Evolutionary conservation across 2,888 invertebrate species (phyloP).

Genomic region (Andrena praecox): DNA sequence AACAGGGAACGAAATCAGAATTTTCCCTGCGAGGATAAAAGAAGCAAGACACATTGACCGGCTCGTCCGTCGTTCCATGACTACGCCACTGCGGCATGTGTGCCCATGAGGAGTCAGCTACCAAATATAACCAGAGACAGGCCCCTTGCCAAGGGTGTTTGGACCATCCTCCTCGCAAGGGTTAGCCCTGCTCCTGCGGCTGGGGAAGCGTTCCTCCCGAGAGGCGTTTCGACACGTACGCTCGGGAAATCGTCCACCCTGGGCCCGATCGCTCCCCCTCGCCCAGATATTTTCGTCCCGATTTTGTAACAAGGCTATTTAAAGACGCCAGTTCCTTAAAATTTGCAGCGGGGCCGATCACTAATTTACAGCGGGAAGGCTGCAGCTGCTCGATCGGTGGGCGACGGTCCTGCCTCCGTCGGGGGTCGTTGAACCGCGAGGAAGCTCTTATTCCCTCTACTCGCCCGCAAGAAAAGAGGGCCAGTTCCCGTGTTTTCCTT

Average conservation of each 20-base stretch:
- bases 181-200: slow-evolving; percentile 67
- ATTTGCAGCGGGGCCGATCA: slow-evolving; percentile 60
- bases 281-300: slow-evolving; percentile 55
- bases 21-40: background rate
- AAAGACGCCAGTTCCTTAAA: slow-evolving; percentile 50
- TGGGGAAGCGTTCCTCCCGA: slow-evolving; percentile 46
- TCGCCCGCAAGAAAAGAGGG: background rate
- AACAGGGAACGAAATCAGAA: background rate
- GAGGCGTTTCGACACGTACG: slow-evolving; percentile 41
- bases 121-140: slow-evolving; percentile 82
- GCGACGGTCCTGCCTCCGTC: slow-evolving; percentile 16
- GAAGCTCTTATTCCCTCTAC: slow-evolving; percentile 21
- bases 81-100: slow-evolving; percentile 81
- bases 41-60: slow-evolving; percentile 74
- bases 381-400: slow-evolving; percentile 45
- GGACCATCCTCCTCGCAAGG: slow-evolving; percentile 78
- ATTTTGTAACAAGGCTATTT: slow-evolving; percentile 67
- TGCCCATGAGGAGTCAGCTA: slow-evolving; percentile 78
- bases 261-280: slow-evolving; percentile 30
- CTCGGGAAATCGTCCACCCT: slow-evolving; percentile 51
- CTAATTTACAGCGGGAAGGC: slow-evolving; percentile 43
- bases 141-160: slow-evolving; percentile 84
- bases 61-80: slow-evolving; percentile 59
- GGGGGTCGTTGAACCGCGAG: slow-evolving; percentile 59
- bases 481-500: slow-evolving; percentile 54